Base-by-base conservation (phyloP, 2,888 invertebrate genomes). In the Drosophila nr. perissopoda region DNA sequence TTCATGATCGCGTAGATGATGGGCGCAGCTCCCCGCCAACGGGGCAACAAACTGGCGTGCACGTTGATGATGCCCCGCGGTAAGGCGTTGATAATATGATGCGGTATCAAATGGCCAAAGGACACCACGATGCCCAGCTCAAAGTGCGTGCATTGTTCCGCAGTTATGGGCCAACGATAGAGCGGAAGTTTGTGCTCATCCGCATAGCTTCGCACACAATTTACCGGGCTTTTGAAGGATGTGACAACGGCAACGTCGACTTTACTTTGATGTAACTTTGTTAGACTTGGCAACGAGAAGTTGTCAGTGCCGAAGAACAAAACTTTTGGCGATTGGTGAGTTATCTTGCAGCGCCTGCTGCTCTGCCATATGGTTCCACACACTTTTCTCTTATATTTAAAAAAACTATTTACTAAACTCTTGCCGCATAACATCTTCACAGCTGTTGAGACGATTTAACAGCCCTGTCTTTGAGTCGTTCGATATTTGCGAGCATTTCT, bases 11-110 rank as follows among this genome's bases (percentile, higher is more conserved):
- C 95, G 93, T 98, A 95, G 61, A 97, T 95, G 56, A 99, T 96
- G 0, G 99, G 99, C 0, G 98, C 97, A 13, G 99, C 98, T 8
- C 99, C 99, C 81, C 99, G 94, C 98, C 98, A 99, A 64, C 96
- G 94, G 0, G 99, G 99, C 74, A 99, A 93, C 57, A 99, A 92
- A 93, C 98, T 98, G 0, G 97, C 98, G 93, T 99, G 99, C 0
- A 99, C 96, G 94, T 99, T 99, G 38, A 99, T 94, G 94, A 99
- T 97, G 33, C 98, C 98, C 87, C 97, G 97, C 66, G 97, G 96
- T 93, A 98, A 98, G 69, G 95, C 94, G 11, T 95, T 93, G 36
- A 99, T 96, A 0, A 98, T 92, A 61, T 94, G 92, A 76, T 95
- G 93, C 46, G 98, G 98, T 87, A 99, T 97, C 72, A 99, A 94